phyloP scores from a whole-genome alignment of 2,113 vertebrate species.

The Lagopus muta region DNA sequence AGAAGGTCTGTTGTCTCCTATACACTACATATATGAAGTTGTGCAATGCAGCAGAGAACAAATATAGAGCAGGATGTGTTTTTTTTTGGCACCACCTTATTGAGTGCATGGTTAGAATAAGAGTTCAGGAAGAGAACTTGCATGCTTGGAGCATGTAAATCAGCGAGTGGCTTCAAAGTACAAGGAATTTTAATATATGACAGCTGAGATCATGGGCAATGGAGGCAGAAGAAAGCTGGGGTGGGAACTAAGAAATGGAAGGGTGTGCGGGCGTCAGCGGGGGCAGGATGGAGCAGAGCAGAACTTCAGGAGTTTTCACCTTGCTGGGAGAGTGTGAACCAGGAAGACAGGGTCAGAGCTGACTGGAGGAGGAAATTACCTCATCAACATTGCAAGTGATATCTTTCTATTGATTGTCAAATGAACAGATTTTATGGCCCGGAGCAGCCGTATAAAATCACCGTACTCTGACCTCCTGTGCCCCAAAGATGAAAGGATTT shows the following conservation, averaged over 20 bases:
- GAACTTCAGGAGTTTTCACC: neutral
- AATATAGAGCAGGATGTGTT: neutral
- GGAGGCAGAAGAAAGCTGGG: neutral
- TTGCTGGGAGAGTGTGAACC: neutral
- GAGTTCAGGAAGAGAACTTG: neutral
- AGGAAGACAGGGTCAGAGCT: neutral
- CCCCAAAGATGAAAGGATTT: slow-evolving; percentile 37
- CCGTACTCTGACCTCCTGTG: slow-evolving; percentile 5
- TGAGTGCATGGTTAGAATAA: neutral
- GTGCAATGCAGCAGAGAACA: neutral
- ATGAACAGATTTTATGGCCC: slow-evolving; percentile 35
- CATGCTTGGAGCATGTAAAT: neutral
- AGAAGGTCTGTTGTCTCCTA: neutral
- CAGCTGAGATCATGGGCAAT: neutral
- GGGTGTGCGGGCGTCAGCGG: neutral
- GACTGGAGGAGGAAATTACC: slow-evolving; percentile 3
- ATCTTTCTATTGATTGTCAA: slow-evolving; percentile 57
- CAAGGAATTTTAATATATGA: neutral
- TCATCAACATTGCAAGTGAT: neutral
- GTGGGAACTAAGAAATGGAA: neutral
- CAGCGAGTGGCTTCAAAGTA: neutral
- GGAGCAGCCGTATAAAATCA: slow-evolving; percentile 24
- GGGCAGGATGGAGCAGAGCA: neutral
- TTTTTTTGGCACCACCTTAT: neutral
- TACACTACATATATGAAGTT: neutral